Evolutionary conservation across 2,888 invertebrate genomes (phyloP), one percentile per base, ranked within the genome.

Genomic region (Sympetrum striolatum): DNA sequence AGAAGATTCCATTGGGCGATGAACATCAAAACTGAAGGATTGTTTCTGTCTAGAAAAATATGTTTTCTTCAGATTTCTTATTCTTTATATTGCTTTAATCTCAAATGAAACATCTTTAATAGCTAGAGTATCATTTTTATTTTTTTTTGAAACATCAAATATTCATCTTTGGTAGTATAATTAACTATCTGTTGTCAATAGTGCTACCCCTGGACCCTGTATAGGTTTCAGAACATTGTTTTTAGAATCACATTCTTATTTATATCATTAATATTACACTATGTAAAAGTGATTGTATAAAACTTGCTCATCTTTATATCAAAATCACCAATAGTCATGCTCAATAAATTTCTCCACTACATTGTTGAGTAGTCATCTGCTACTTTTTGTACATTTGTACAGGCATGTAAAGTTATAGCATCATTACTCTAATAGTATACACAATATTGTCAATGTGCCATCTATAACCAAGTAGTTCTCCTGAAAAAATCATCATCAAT

Each of bases 391-490:
- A 73, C 58, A 86, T 37, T 37, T 86, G 86, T 86, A 86, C 86
- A 86, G 60, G 60, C 37, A 60, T 86, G 60, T 60, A 86, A 82
- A 86, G 86, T 86, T 60, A 86, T 60, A n/a, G 64, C 37, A 60
- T 86, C 53, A 58, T 60, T 60, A 37, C 60, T 39, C 64, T 60
- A 60, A 60, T 86, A 60, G 37, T 25, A 18, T 86, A 60, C n/a
- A 31, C 35, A 86, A 2, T 86, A 37, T 86, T 86, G 64, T 86
- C 37, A 60, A 86, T 86, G 86, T 86, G 86, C 86, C 86, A 86
- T 86, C 58, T 86, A 86, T 60, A 60, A 22, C 60, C n/a, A 64
- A 31, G 6, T 37, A 22, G 35, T 37, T 86, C 58, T 86, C 60
- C n/a, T 31, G 18, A 1, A 37, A 86, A 22, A 37, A 64, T 60